Conservation (phyloP, 2,888 invertebrate genomes). For the Tanypteryx hageni region DNA sequence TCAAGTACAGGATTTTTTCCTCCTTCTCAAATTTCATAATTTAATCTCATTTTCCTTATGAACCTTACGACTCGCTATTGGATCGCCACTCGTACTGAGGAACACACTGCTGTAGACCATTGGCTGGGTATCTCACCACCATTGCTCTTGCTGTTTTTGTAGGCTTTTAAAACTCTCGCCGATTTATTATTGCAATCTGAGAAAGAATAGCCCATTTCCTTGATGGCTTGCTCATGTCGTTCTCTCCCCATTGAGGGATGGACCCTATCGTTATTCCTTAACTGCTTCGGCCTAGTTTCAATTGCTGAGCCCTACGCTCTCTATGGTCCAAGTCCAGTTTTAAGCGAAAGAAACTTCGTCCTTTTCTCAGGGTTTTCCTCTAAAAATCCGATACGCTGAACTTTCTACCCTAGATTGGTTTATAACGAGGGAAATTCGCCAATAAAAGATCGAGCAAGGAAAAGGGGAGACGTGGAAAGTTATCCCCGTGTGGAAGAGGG, state of each 20-base stretch:
- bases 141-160: too few relatives aligned
- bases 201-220: too few relatives aligned
- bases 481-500: not conserved
- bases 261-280: not conserved
- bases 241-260: not conserved
- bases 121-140: too few relatives aligned
- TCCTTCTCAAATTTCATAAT: too few relatives aligned
- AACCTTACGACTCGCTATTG: too few relatives aligned
- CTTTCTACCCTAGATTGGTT: not conserved
- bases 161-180: too few relatives aligned
- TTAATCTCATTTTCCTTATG: too few relatives aligned
- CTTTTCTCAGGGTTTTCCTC: not conserved
- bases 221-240: too few relatives aligned
- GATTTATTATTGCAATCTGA: too few relatives aligned
- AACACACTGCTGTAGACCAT: too few relatives aligned
- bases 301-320: not conserved
- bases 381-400: conserved; percentile 15
- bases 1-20: too few relatives aligned
- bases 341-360: not conserved
- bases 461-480: not conserved
- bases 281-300: not conserved
- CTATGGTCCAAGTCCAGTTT: not conserved
- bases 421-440: not conserved
- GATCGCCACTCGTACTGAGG: too few relatives aligned
- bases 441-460: not conserved